Base-by-base conservation (phyloP, 2,888 invertebrate genomes). In the Drosophila bunnanda region DNA sequence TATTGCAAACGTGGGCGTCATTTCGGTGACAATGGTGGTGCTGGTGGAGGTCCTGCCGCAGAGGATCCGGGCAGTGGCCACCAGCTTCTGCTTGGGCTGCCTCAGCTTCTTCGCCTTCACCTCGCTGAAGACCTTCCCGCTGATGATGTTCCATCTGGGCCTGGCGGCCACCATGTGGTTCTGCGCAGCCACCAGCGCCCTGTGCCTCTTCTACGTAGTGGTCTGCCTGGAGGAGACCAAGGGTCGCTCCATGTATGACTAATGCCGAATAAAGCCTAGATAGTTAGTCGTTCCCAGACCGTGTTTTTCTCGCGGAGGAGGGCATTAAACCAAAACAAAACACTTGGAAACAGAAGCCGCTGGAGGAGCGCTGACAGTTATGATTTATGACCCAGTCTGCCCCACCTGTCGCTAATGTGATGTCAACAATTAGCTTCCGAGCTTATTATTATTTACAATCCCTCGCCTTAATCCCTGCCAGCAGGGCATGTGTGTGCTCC, bases 211-310 rank as follows among this genome's bases (percentile, higher is more conserved):
- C 36, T 91, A 90, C 34, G 75, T 90, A 22, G 61, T 79, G 4
- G 48, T 84, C 15, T 88, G 76, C 15, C 28, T 91, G n/a, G 78
- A 83, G 54, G 91, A 91, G 75, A 91, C 92, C 15, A 91, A 90
- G 54, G 90, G 90, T 15, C 87, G 72, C 52, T 75, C 80, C 2
- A 61, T 91, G 9, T 76, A 89, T 54, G 68, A 77, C 38, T 82
- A 81, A 55, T 39, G 5, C 15, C 12, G 22, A 72, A 56, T 62
- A 62, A 72, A 72, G 39, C 50, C 28, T 13, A 34, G 22, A 15
- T 17, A 20, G 22, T 52, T 25, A 13, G 32, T 22, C 34, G 34
- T 28, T 20, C 15, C n/a, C 65, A 46, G 5, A 20, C 17, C 2
- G 9, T 15, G 20, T 20, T 64, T 30, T 46, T 46, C 20, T 41